Percentiles rank a stretch among this genome's conserved stretches.
phyloP scores from a whole-genome alignment of 35 echinoderm and acorn worm species.

The Diadema setosum region DNA sequence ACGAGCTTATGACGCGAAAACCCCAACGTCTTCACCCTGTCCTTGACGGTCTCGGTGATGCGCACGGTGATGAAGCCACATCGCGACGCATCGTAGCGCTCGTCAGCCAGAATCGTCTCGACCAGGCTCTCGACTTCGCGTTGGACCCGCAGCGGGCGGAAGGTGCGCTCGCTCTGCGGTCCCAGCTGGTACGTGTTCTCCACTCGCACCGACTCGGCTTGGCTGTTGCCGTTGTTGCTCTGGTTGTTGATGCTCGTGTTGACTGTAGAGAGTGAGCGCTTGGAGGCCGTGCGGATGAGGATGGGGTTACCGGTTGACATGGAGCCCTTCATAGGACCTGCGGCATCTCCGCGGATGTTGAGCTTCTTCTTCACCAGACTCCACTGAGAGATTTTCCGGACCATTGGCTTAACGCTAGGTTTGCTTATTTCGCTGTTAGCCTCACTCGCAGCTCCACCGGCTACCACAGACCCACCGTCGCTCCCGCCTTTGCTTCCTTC shows the following conservation, averaged over 20 bases:
- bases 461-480: not conserved
- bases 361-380: slow-evolving; percentile 12
- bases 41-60: slow-evolving; percentile 57
- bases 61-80: slow-evolving; percentile 20
- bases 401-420: not conserved
- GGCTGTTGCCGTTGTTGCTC: not conserved
- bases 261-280: not conserved
- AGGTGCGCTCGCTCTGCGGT: slow-evolving; percentile 16
- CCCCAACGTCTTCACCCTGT: slow-evolving; percentile 33
- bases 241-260: not conserved
- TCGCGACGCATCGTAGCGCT: slow-evolving; percentile 14
- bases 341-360: not conserved
- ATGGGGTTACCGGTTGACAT: not conserved
- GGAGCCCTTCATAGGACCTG: not conserved
- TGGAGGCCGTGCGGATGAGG: not conserved
- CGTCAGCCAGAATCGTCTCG: slow-evolving; percentile 2
- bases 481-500: not conserved
- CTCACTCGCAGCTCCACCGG: not conserved
- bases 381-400: not conserved
- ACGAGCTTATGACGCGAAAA: slow-evolving; percentile 55
- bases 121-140: slow-evolving; percentile 18
- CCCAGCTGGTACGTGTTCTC: slow-evolving; percentile 66
- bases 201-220: not conserved
- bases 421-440: not conserved
- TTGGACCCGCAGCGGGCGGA: slow-evolving; percentile 16